These are phyloP conservation scores for Xylocampa areola DNA, from an alignment of 2,888 invertebrate genomes.

Conservation along the genomic window DNA sequence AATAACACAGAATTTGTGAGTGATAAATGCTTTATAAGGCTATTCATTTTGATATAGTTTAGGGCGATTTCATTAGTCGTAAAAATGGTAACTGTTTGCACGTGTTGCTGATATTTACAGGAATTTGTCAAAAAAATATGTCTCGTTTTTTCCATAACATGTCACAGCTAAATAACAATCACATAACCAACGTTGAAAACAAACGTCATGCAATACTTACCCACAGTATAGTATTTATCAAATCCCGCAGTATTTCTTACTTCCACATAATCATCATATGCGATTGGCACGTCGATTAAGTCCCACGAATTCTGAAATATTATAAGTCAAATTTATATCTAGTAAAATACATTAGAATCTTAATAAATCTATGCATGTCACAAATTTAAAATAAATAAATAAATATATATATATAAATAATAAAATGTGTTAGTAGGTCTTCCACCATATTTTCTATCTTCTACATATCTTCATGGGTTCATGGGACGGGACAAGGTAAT, in stretches of 20 bases:
- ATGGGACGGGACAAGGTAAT: slow-evolving; percentile 56
- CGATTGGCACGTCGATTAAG: slow-evolving; percentile 78
- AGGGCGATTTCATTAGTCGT: background rate
- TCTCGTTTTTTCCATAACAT: too few species aligned
- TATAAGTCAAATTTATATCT: slow-evolving; percentile 29
- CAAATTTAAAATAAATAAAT: slow-evolving; percentile 31
- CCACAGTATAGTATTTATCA: slow-evolving; percentile 88
- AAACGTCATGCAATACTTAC: slow-evolving; percentile 73
- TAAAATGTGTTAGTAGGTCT: slow-evolving; percentile 42
- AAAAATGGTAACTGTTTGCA: background rate
- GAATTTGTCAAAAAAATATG: background rate
- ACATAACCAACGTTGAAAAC: slow-evolving; percentile 4
- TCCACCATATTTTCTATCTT: slow-evolving; percentile 38
- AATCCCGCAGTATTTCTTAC: slow-evolving; percentile 91
- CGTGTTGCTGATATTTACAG: slow-evolving; percentile 1
- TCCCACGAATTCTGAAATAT: slow-evolving; percentile 91
- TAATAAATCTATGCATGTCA: too few species aligned
- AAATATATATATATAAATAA: slow-evolving; percentile 22
- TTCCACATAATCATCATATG: slow-evolving; percentile 80
- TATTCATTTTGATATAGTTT: background rate
- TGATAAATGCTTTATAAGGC: background rate
- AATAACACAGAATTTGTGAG: background rate
- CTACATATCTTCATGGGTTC: slow-evolving; percentile 47
- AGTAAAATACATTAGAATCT: background rate
- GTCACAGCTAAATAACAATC: slow-evolving; percentile 4